These are phyloP conservation scores for Lamprologus ornatipinnis DNA, from an alignment of 2,113 vertebrate genomes.

Conservation along the genomic window DNA sequence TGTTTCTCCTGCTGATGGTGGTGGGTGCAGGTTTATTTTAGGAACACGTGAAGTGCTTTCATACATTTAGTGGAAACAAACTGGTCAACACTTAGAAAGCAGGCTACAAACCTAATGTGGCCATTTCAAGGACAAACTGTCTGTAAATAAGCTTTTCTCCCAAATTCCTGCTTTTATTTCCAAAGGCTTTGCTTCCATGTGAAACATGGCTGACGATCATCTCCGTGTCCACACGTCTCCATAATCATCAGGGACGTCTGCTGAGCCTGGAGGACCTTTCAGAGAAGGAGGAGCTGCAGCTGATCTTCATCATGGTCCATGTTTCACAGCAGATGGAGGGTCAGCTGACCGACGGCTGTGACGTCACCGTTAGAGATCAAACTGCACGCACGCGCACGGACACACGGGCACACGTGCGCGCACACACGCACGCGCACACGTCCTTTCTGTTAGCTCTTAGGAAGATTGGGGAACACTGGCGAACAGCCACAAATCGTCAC, in stretches of 20 bases:
- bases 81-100: neutral
- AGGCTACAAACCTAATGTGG: neutral
- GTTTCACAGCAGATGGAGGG: neutral
- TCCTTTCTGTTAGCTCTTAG: neutral
- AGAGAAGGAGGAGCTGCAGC: neutral
- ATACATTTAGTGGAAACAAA: neutral
- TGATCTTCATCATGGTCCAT: neutral
- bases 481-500: neutral
- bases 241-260: neutral
- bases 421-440: neutral
- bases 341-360: neutral
- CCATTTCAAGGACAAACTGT: neutral
- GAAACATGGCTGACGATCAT: neutral
- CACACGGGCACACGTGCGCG: neutral
- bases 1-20: neutral
- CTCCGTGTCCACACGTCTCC: neutral
- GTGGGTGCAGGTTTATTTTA: neutral
- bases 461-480: neutral
- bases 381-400: neutral
- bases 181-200: neutral
- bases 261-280: neutral
- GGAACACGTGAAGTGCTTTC: neutral
- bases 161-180: neutral
- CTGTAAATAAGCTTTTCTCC: neutral
- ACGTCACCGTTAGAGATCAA: neutral